Conservation (phyloP, 2,888 invertebrate genomes). For the Epistrophe grossulariae region DNA sequence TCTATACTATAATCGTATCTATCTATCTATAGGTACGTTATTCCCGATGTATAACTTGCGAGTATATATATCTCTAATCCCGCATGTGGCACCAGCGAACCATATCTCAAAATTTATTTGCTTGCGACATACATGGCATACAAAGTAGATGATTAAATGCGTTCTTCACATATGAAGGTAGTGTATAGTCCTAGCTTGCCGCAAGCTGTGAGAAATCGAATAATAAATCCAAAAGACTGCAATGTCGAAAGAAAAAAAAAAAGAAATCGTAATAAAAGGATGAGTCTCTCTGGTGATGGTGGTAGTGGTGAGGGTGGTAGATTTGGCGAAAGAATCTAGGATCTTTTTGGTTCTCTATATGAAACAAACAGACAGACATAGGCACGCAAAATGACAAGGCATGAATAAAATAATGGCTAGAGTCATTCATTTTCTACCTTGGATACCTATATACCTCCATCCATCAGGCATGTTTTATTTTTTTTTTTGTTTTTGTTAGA, state of each 20-base stretch:
- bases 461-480: slow-evolving; percentile 10
- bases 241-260: slow-evolving; percentile 18
- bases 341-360: slow-evolving; percentile 5
- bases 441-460: slow-evolving; percentile 15
- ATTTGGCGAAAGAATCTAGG: neutral
- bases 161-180: slow-evolving; percentile 10
- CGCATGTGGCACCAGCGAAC: slow-evolving; percentile 66
- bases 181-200: neutral
- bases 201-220: slow-evolving; percentile 65
- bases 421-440: slow-evolving; percentile 70
- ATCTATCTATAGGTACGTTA: neutral
- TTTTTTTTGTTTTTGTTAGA: slow-evolving; percentile 37
- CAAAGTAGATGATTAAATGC: slow-evolving; percentile 75
- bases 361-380: slow-evolving; percentile 34
- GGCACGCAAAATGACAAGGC: slow-evolving; percentile 53
- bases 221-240: slow-evolving; percentile 66
- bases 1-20: slow-evolving; percentile 41
- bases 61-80: slow-evolving; percentile 25
- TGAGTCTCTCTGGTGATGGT: slow-evolving; percentile 33
- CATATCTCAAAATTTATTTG: slow-evolving; percentile 72
- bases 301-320: too few species aligned
- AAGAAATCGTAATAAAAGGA: slow-evolving; percentile 27
- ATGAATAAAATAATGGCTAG: slow-evolving; percentile 50
- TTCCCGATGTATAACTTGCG: slow-evolving; percentile 57
- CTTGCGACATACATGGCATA: slow-evolving; percentile 70